Conservation (phyloP, 2,113 vertebrate genomes). For the Merops nubicus region DNA sequence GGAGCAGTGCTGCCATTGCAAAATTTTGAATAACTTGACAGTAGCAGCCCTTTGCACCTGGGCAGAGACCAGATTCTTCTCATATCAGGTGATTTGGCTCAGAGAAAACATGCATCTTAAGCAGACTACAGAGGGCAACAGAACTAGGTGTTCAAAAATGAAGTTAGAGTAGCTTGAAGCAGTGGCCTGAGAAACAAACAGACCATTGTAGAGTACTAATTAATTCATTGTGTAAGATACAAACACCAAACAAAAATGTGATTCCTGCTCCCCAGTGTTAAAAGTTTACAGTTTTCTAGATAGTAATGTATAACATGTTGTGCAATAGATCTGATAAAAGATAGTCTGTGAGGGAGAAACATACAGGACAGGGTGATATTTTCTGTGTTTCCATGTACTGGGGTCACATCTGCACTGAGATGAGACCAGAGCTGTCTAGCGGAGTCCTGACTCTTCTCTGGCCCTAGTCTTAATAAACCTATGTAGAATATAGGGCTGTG, state of each 20-base stretch:
- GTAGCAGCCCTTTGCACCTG: not conserved
- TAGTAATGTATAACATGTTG: not conserved
- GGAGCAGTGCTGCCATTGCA: slow-evolving; percentile 23
- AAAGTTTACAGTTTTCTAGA: not conserved
- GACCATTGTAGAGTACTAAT: not conserved
- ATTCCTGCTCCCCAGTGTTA: not conserved
- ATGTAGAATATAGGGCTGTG: not conserved
- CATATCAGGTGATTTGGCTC: not conserved
- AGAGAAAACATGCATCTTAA: not conserved
- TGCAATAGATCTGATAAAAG: not conserved
- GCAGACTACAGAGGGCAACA: not conserved
- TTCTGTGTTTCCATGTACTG: not conserved
- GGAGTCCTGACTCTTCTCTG: not conserved
- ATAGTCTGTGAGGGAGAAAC: not conserved
- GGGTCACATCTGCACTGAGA: accelerated
- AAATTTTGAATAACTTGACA: slow-evolving; percentile 33
- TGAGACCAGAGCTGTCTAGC: not conserved
- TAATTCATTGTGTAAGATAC: not conserved
- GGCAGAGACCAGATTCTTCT: not conserved
- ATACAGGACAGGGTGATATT: not conserved
- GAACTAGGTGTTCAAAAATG: not conserved
- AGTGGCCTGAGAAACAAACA: not conserved
- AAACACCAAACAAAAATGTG: not conserved
- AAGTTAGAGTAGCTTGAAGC: not conserved
- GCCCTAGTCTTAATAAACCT: not conserved